Conservation (phyloP, 2,797 vertebrate species). For the Lagodon rhomboides region DNA sequence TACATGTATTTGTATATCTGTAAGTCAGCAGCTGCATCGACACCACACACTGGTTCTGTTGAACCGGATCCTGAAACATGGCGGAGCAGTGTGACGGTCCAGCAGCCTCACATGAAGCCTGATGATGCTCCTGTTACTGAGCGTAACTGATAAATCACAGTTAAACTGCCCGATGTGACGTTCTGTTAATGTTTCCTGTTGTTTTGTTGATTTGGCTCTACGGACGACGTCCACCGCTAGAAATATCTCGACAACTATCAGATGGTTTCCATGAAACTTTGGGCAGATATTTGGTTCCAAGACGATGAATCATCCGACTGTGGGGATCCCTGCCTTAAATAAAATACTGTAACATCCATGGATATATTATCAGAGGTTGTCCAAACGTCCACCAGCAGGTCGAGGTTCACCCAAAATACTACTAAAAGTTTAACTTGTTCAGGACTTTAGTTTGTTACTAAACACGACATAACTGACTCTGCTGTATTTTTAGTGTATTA, state of each 20-base stretch:
- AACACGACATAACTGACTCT: not conserved
- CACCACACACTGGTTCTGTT: not conserved
- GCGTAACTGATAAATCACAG: not conserved
- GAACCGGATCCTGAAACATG: no score
- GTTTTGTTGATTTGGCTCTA: not conserved
- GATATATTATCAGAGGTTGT: no score
- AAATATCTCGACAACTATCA: not conserved
- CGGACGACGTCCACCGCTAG: no score
- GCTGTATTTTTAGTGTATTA: not conserved
- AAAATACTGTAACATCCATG: no score
- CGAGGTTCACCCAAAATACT: not conserved
- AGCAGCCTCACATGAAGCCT: not conserved
- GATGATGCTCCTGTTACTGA: not conserved
- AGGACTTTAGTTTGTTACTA: not conserved
- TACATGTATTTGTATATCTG: not conserved
- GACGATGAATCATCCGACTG: not conserved
- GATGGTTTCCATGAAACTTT: not conserved
- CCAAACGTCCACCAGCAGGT: not conserved
- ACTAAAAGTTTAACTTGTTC: not conserved
- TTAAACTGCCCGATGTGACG: not conserved
- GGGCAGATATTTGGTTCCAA: not conserved
- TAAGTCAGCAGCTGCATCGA: not conserved
- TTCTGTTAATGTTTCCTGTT: no score
- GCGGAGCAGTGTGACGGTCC: no score
- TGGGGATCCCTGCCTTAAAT: not conserved